Base-by-base conservation (phyloP, 2,797 vertebrate species). In the Fistularia tabacaria region DNA sequence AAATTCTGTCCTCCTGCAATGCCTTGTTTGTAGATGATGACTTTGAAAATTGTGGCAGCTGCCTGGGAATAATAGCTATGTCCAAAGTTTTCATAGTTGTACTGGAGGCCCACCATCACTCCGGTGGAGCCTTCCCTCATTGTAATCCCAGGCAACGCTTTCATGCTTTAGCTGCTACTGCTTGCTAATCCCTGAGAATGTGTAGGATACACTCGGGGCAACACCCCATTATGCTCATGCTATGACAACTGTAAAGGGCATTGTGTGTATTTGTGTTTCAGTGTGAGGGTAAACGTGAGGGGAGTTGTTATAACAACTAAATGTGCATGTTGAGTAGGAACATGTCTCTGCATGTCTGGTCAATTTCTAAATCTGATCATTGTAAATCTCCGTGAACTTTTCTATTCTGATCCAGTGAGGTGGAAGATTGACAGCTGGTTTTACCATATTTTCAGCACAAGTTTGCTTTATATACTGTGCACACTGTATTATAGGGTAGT, bases 141-240 rank as follows among this genome's bases (percentile, higher is more conserved):
- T 3, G 25, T 81, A 76, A 85, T 85, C 81, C 74, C 10, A 52
- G 49, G 62, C 13, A 57, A 58, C 10, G 64, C 60, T 78, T 69
- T 12, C 38, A 58, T 59, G 70, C 46, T 81, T 81, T 46, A 61
- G 68, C 79, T 66, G 51, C 67, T 52, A 59, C 58, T 43, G 65
- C 56, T 54, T 50, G 0, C 5, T 86, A 87, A 87, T 86, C 83
- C 84, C 38, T 49, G 49, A 82, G 76, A 84, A 85, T 87, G 82
- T 84, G 81, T 46, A 79, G 70, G 55, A 76, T 50, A 64, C 58
- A 76, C 70, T 58, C 15, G 3, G 50, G 50, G 59, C 71, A 57
- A 13, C 49, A 25, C 38, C 40, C 42, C 40, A 54, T 79, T 82
- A 71, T 84, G 37, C 40, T 45, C 0, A 1, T 77, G 79, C 74